phyloP scores from a whole-genome alignment of 2,113 vertebrate species.

The Rutilus rutilus region DNA sequence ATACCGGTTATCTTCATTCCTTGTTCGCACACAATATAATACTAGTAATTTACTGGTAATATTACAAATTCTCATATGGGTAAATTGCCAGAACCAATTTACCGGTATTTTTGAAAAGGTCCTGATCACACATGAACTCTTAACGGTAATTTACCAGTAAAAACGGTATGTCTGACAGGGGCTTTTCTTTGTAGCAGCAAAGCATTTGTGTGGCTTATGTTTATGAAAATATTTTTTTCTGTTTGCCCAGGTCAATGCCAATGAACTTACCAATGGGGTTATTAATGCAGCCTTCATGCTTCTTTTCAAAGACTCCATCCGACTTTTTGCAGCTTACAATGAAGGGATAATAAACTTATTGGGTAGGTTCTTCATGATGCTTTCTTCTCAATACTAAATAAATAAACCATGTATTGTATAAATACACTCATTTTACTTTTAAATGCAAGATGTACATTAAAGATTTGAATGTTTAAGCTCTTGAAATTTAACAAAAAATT shows the following conservation, averaged over 20 bases:
- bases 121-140: too few relatives aligned
- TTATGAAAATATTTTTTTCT: neutral
- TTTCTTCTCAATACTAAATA: neutral
- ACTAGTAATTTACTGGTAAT: too few relatives aligned
- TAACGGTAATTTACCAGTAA: too few relatives aligned
- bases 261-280: slow-evolving; percentile 98
- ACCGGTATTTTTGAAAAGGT: too few relatives aligned
- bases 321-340: slow-evolving; percentile 97
- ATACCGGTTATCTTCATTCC: too few relatives aligned
- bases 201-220: neutral
- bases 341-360: slow-evolving; percentile 98
- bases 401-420: neutral
- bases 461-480: neutral
- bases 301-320: slow-evolving; percentile 99
- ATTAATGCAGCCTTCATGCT: slow-evolving; percentile 99
- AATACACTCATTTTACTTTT: neutral
- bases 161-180: too few relatives aligned
- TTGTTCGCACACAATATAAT: too few relatives aligned
- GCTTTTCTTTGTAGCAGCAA: neutral
- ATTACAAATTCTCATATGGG: too few relatives aligned
- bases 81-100: too few relatives aligned
- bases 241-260: slow-evolving; percentile 90
- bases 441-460: neutral
- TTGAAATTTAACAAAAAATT: too few relatives aligned
- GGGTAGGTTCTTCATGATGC: slow-evolving; percentile 76